Evolutionary conservation across 2,113 vertebrate genomes (phyloP).

Genomic region (Oryzias celebensis): DNA sequence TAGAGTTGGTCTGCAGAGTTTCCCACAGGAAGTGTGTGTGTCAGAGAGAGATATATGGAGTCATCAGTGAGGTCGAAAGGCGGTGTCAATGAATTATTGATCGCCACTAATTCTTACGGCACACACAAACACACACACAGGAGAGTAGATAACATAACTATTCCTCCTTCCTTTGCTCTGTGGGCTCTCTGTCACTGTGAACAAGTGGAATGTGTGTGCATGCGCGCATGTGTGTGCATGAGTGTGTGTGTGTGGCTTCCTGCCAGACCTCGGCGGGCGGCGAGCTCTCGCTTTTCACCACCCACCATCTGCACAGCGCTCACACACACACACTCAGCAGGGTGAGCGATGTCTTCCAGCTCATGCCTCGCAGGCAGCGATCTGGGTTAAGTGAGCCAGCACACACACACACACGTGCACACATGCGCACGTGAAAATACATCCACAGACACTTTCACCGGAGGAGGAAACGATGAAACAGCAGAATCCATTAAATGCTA

Average conservation of each 20-base stretch:
- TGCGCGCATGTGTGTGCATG: conserved; percentile 28
- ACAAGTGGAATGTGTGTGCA: conserved; percentile 38
- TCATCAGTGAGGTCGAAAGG: conserved; percentile 55
- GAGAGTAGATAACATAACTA: conserved; percentile 44
- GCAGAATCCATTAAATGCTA: not conserved
- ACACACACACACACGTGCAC: conserved; percentile 19
- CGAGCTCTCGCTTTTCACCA: conserved; percentile 52
- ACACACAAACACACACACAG: conserved; percentile 20
- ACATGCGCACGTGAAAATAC: not conserved
- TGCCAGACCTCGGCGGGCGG: conserved; percentile 60
- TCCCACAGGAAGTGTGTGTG: conserved; percentile 38
- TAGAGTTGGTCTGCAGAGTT: conserved; percentile 39
- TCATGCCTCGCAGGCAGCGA: conserved; percentile 38
- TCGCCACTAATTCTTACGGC: conserved; percentile 50
- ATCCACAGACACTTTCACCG: conserved; percentile 5
- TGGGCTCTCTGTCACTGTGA: conserved; percentile 44
- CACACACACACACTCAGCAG: conserved; percentile 38
- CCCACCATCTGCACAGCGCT: conserved; percentile 62
- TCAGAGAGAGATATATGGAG: conserved; percentile 45
- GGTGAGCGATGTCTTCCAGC: conserved; percentile 50
- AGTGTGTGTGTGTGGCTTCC: conserved; percentile 46
- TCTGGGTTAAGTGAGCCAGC: conserved; percentile 43
- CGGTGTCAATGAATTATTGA: conserved; percentile 65
- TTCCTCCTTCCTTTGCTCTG: conserved; percentile 21
- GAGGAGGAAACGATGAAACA: not conserved